Evolutionary conservation across 1,140 invertebrate genomes (phyloP), one percentile per base, ranked within the genome.

Genomic region (Aphidius ervi): DNA sequence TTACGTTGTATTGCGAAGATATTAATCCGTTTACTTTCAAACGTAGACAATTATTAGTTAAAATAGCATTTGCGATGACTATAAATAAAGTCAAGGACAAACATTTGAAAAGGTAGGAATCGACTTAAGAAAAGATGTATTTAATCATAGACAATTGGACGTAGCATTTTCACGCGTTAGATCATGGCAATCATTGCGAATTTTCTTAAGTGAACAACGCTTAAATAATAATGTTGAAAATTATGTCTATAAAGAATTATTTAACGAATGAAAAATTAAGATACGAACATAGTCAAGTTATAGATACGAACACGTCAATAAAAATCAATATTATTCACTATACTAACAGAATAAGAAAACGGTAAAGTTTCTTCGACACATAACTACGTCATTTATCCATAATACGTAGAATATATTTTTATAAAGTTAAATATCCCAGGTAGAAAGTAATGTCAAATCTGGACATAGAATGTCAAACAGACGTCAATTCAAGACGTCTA

Each of bases 51-150:
- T 57, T 57, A 40, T 43, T 43, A 3, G 37, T 57, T 4, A 57
- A 46, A 46, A 9, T 47, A 46, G 42, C 42, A 23, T 57, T 46
- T 57, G 43, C 56, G 1, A 49, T 58, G 56, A 50, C 56, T 8
- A 58, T 58, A 3, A 58, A 58, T 40, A 42, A 41, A n/a, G 48
- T 9, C 58, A 59, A 53, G 72, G 72, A n/a, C 70, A 72, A 63
- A 69, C 70, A 45, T 65, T 71, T 63, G 59, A 70, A n/a, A 9
- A 56, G 10, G 49, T 64, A 56, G 75, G 74, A n/a, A 31, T 80
- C 23, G 49, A 73, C 65, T 70, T 76, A 42, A 46, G 63, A 61
- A 65, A 59, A 54, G 63, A 65, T 56, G 68, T 68, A 49, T 76
- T 75, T 56, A 66, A 69, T 37, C 73, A 76, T 68, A 70, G 72